phyloP scores from a whole-genome alignment of 1,140 invertebrate genomes.

The Heterodera schachtii region DNA sequence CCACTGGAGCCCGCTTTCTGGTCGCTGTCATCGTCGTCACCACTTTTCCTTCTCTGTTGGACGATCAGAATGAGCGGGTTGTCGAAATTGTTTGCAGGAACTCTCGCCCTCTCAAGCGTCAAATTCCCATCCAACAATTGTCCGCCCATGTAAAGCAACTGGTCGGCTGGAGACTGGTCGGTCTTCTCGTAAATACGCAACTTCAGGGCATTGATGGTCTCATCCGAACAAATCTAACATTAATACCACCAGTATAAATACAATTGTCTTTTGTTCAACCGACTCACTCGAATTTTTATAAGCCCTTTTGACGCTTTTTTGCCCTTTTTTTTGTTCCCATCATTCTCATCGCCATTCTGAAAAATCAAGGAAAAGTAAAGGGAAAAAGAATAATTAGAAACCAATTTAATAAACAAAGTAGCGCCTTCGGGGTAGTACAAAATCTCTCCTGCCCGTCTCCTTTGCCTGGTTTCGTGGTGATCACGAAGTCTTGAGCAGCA shows the following conservation, averaged over 20 bases:
- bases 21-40: background rate
- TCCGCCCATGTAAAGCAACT: slow-evolving; percentile 39
- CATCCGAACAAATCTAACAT: slow-evolving; percentile 33
- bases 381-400: slow-evolving; percentile 6
- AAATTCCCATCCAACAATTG: slow-evolving; percentile 29
- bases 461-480: background rate
- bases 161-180: slow-evolving; percentile 45
- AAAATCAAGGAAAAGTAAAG: background rate
- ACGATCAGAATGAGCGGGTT: slow-evolving; percentile 46
- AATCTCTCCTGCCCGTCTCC: slow-evolving; percentile 15
- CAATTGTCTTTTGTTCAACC: too few relatives aligned
- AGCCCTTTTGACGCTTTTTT: slow-evolving; percentile 28
- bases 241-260: too few relatives aligned
- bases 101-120: slow-evolving; percentile 33
- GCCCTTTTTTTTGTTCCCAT: background rate
- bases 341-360: slow-evolving; percentile 42
- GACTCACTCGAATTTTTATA: slow-evolving; percentile 41
- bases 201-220: slow-evolving; percentile 44
- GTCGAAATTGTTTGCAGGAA: slow-evolving; percentile 35
- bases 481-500: slow-evolving; percentile 19
- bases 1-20: background rate
- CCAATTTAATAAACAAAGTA: slow-evolving; percentile 44
- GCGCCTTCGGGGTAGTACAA: slow-evolving; percentile 40
- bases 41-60: slow-evolving; percentile 31
- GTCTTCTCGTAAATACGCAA: slow-evolving; percentile 37